Base-by-base conservation (phyloP, 2,797 vertebrate species). In the Gila robusta region DNA sequence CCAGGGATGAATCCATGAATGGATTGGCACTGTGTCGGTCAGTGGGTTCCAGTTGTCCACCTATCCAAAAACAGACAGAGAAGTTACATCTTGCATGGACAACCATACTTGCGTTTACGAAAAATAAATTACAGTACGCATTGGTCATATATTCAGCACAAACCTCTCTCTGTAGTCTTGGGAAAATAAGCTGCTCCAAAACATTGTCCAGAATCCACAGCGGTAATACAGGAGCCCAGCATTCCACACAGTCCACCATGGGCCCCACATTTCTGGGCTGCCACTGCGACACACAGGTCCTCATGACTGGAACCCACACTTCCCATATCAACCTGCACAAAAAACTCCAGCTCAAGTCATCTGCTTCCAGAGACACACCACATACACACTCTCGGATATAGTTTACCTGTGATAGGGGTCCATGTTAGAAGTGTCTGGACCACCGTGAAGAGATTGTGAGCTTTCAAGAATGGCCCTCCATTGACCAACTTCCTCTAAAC, bases 1-100 rank as follows among this genome's bases (percentile, higher is more conserved):
- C 98, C 98, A 99, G 0, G 98, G 98, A 83, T 99, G 98, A 89
- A 99, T 96, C 98, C 98, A 99, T 0, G 98, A 99, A 91, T 99
- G 98, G 91, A 99, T 99, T 0, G 98, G 98, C 21, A 99, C 98
- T 0, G 98, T 99, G 94, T 99, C 98, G 0, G 98, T 99, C 91
- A 99, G 92, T 0, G 98, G 98, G 89, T 99, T 99, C 98, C 98
- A 99, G 93, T 23, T 98, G 79, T 99, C 98, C 59, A 99, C 98
- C 98, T 99, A 86, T 67, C 12, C 77, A 54, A 78, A 41, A 86
- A 37, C 35, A 88, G 54, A 66, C 1, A 74, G 41, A 74, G 41
- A 10, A 26, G 23, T 70, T 21, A 52, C 5, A 79, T 39, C 1
- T 4, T 52, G 17, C 21, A n/a, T 41, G 28, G 59, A 32, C 28